Evolutionary conservation across 2,888 invertebrate species (phyloP).

Genomic region (Drosophila yooni): DNA sequence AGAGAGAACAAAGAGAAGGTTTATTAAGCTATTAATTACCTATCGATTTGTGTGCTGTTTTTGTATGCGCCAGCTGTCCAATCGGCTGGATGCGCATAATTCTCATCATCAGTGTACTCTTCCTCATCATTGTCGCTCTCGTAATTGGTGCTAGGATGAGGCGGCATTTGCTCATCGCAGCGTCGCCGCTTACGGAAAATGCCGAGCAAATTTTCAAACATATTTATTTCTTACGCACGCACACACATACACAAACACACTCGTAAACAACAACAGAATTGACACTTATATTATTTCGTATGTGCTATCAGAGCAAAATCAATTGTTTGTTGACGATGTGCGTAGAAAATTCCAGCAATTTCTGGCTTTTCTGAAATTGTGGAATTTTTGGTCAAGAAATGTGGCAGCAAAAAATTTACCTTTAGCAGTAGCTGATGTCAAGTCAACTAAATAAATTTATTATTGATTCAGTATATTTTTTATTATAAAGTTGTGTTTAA

Average conservation of each 20-base stretch:
- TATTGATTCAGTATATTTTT: slow-evolving; percentile 24
- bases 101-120: slow-evolving; percentile 32
- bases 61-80: slow-evolving; percentile 39
- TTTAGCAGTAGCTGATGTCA: slow-evolving; percentile 29
- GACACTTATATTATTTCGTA: slow-evolving; percentile 11
- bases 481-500: slow-evolving; percentile 13
- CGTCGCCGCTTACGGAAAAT: slow-evolving; percentile 83
- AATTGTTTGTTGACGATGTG: slow-evolving; percentile 12
- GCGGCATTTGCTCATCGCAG: slow-evolving; percentile 56
- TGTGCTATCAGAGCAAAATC: slow-evolving; percentile 1
- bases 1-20: slow-evolving; percentile 59
- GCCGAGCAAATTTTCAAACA: slow-evolving; percentile 81
- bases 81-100: slow-evolving; percentile 30
- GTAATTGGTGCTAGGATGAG: slow-evolving; percentile 16
- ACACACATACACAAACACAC: slow-evolving; percentile 21
- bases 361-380: slow-evolving; percentile 23
- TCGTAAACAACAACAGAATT: slow-evolving; percentile 35
- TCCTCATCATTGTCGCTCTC: slow-evolving; percentile 31
- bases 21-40: slow-evolving; percentile 73
- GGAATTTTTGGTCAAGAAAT: slow-evolving; percentile 12
- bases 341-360: slow-evolving; percentile 56
- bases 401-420: slow-evolving; percentile 38
- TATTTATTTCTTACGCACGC: slow-evolving; percentile 39
- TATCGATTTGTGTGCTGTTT: slow-evolving; percentile 59
- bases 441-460: slow-evolving; percentile 24